Evolutionary conservation across 2,113 vertebrate genomes (phyloP).

Genomic region (Hirundichthys speculiger): DNA sequence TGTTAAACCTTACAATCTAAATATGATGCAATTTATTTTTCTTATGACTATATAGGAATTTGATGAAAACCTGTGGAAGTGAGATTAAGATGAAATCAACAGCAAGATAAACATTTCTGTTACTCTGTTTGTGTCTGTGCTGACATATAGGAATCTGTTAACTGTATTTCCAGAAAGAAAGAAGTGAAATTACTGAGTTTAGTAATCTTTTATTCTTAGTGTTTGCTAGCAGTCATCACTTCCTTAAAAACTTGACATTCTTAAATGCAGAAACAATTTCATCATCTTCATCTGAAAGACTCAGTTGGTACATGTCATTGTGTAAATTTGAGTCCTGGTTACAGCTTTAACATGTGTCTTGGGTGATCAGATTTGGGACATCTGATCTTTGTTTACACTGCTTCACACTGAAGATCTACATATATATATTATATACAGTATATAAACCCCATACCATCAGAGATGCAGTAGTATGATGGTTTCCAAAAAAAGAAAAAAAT

Average conservation of each 20-base stretch:
- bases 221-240: slow-evolving; percentile 68
- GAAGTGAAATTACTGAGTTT: slow-evolving; percentile 83
- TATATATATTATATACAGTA: no score
- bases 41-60: no score
- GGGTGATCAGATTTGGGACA: not conserved
- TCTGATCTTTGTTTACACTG: not conserved
- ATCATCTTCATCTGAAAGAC: slow-evolving; percentile 42
- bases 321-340: not conserved
- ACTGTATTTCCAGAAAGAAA: slow-evolving; percentile 72
- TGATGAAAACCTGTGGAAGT: not conserved
- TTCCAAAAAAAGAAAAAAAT: no score
- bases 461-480: no score
- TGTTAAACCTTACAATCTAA: no score
- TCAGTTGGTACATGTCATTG: slow-evolving; percentile 4
- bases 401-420: no score
- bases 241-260: slow-evolving; percentile 74
- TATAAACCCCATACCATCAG: no score
- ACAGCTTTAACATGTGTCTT: not conserved
- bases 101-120: slow-evolving; percentile 6
- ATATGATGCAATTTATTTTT: no score
- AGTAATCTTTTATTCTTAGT: slow-evolving; percentile 81
- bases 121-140: slow-evolving; percentile 38
- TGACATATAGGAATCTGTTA: slow-evolving; percentile 66
- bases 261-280: slow-evolving; percentile 55
- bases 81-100: slow-evolving; percentile 13